phyloP scores from a whole-genome alignment of 2,797 vertebrate species.

The Sitta carolinensis region DNA sequence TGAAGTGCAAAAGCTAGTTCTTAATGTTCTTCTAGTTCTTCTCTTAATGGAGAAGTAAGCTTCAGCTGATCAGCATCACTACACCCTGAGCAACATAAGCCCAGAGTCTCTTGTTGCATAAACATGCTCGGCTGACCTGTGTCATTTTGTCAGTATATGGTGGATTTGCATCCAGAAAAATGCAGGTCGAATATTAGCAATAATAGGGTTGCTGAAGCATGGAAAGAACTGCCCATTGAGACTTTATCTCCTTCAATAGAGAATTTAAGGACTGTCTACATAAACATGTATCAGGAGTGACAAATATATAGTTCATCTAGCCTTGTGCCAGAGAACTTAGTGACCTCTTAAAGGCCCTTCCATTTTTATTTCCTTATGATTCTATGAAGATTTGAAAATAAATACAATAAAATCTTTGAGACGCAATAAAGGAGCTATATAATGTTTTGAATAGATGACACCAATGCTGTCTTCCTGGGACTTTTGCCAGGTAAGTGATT shows the following conservation, averaged over 20 bases:
- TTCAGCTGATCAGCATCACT: not conserved
- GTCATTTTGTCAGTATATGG: not conserved
- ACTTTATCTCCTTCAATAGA: not conserved
- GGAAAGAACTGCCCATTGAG: not conserved
- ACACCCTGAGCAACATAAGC: rapidly evolving
- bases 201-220: not conserved
- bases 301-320: not conserved
- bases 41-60: not conserved
- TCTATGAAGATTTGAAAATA: conserved; percentile 48
- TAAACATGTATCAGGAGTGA: not conserved
- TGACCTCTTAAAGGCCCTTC: conserved; percentile 15
- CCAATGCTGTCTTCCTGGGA: conserved; percentile 27
- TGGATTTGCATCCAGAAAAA: not conserved
- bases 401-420: conserved; percentile 34
- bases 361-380: conserved; percentile 18
- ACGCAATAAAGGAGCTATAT: conserved; percentile 11
- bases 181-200: not conserved
- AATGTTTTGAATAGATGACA: conserved; percentile 29
- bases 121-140: rapidly evolving
- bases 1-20: not conserved
- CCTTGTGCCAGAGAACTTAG: not conserved
- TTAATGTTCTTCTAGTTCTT: too few species aligned
- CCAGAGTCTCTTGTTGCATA: not conserved
- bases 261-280: not conserved
- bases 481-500: conserved; percentile 39